These are phyloP conservation scores for Caenorhabditis wallacei DNA, from an alignment of 2,888 invertebrate species.

Conservation along the genomic window DNA sequence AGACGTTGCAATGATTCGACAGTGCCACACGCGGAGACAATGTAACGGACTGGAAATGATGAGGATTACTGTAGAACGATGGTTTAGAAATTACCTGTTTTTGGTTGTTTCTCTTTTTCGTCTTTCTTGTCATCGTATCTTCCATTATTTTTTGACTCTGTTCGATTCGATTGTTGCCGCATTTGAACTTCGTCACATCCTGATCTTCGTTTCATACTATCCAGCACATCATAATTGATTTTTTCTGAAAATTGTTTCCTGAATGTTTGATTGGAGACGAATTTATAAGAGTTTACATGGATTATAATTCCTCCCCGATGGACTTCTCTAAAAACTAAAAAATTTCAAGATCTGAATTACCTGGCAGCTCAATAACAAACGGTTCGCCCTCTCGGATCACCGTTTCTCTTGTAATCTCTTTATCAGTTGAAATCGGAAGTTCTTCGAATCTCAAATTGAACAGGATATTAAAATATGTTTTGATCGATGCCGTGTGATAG, in stretches of 20 bases:
- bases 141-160: background rate
- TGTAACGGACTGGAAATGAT: slow-evolving; percentile 42
- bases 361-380: slow-evolving; percentile 29
- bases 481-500: slow-evolving; percentile 44
- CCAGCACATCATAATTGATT: slow-evolving; percentile 15
- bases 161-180: slow-evolving; percentile 10
- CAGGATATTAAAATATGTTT: slow-evolving; percentile 67
- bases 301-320: too few relatives aligned
- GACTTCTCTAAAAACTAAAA: too few relatives aligned
- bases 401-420: background rate
- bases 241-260: background rate
- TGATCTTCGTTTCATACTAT: background rate
- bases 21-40: slow-evolving; percentile 59
- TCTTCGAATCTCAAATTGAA: slow-evolving; percentile 72
- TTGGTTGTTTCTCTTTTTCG: background rate
- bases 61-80: background rate
- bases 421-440: slow-evolving; percentile 60
- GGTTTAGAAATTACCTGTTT: background rate
- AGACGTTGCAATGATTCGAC: slow-evolving; percentile 55
- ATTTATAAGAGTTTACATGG: too few relatives aligned
- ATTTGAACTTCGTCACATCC: background rate
- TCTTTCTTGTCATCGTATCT: background rate
- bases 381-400: slow-evolving; percentile 37
- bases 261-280: background rate
- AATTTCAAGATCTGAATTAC: background rate